phyloP scores from a whole-genome alignment of 2,888 invertebrate species.

The Acanthoscelides obtectus region DNA sequence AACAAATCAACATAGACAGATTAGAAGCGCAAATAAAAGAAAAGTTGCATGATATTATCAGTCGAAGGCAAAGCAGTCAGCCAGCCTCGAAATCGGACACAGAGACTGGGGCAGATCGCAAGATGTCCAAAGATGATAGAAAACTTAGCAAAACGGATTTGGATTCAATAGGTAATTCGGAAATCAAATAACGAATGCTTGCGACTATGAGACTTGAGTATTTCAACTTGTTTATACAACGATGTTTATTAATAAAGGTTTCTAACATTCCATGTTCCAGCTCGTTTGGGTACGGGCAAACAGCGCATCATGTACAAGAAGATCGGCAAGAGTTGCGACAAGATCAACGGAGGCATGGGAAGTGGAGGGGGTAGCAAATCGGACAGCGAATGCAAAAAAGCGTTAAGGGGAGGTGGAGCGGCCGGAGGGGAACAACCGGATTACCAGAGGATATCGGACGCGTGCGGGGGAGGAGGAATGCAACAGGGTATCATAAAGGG shows the following conservation, averaged over 20 bases:
- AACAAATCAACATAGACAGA: slow-evolving; percentile 43
- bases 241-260: no score
- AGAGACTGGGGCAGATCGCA: slow-evolving; percentile 33
- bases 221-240: no score
- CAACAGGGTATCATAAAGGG: slow-evolving; percentile 47
- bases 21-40: slow-evolving; percentile 48
- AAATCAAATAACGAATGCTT: background rate
- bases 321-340: slow-evolving; percentile 47
- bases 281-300: slow-evolving; percentile 35
- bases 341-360: slow-evolving; percentile 42
- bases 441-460: slow-evolving; percentile 55
- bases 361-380: slow-evolving; percentile 24
- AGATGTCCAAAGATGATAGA: slow-evolving; percentile 46
- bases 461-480: slow-evolving; percentile 33
- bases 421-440: slow-evolving; percentile 38
- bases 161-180: slow-evolving; percentile 34
- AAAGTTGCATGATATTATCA: slow-evolving; percentile 47
- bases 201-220: no score
- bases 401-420: slow-evolving; percentile 33
- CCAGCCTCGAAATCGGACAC: slow-evolving; percentile 36
- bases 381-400: slow-evolving; percentile 34
- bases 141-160: slow-evolving; percentile 45
- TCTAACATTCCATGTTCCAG: no score
- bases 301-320: slow-evolving; percentile 45
- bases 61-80: slow-evolving; percentile 37